Evolutionary conservation across 1,140 invertebrate species (phyloP).

Genomic region (Hetaerina americana): DNA sequence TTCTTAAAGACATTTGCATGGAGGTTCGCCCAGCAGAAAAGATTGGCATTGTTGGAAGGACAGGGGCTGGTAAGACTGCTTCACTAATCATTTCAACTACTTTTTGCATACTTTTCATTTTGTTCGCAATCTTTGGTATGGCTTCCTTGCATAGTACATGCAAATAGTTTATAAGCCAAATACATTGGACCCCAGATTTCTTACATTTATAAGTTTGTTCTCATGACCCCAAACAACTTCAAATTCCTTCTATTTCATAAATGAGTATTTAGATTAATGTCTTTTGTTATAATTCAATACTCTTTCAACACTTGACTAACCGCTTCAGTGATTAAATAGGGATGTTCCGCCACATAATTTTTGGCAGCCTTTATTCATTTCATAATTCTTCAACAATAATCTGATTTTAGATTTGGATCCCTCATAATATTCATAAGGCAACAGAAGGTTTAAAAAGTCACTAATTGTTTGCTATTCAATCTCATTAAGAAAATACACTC

Average conservation of each 20-base stretch:
- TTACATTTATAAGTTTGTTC: neutral
- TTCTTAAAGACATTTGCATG: constrained; percentile 19
- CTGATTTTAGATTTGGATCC: neutral
- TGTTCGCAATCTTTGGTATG: neutral
- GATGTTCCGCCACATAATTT: no score
- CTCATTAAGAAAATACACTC: neutral
- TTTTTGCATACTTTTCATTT: neutral
- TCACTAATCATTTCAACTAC: constrained; percentile 32
- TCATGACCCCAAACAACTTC: neutral
- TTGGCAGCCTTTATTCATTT: neutral
- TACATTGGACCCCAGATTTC: neutral
- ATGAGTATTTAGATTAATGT: no score
- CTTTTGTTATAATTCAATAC: no score
- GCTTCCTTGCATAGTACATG: neutral
- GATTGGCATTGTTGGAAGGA: constrained; percentile 53
- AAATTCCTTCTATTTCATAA: neutral
- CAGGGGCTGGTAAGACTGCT: constrained; percentile 50
- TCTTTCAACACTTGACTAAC: no score
- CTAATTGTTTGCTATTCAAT: neutral
- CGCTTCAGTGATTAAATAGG: no score
- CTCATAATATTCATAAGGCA: neutral
- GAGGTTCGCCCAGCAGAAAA: constrained; percentile 50
- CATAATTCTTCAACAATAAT: neutral
- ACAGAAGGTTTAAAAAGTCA: neutral
- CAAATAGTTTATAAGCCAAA: neutral